Conservation (phyloP, 2,888 invertebrate species). For the Pyrochroa serraticornis region DNA sequence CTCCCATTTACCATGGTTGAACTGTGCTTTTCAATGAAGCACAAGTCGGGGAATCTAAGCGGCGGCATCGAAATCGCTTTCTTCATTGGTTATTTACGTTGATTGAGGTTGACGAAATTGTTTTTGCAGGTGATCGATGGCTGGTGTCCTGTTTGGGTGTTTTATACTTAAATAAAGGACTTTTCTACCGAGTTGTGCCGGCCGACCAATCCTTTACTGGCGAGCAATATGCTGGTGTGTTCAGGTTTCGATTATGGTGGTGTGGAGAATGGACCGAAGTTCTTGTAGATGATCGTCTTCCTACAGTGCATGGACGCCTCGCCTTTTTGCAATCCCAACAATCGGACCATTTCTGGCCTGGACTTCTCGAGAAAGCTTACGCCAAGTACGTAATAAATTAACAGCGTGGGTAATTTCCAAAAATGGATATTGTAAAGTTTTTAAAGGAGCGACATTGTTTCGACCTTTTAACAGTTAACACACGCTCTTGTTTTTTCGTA, state of each 20-base stretch:
- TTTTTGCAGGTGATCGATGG: conserved; percentile 82
- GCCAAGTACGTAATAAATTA: conserved; percentile 72
- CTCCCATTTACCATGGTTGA: no score
- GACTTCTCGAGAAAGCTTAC: conserved; percentile 89
- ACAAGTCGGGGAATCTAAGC: not conserved
- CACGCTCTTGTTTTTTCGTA: conserved; percentile 11
- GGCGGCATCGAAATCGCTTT: not conserved
- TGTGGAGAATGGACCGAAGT: conserved; percentile 93
- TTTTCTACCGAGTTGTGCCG: conserved; percentile 90
- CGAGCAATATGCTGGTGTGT: conserved; percentile 76
- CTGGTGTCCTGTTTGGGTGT: conserved; percentile 87
- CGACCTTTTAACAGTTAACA: conserved; percentile 6
- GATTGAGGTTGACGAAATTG: not conserved
- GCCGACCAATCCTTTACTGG: conserved; percentile 83
- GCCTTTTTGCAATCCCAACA: conserved; percentile 84
- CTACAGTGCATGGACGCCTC: conserved; percentile 84
- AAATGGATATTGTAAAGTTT: not conserved
- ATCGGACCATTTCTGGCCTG: conserved; percentile 87
- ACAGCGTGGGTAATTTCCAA: not conserved
- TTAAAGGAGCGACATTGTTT: not conserved
- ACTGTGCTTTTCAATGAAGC: no score
- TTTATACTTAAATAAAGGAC: conserved; percentile 81
- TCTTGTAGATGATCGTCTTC: conserved; percentile 86
- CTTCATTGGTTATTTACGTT: not conserved
- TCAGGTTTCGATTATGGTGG: conserved; percentile 92